Evolutionary conservation across 2,888 invertebrate species (phyloP), one percentile per base, ranked within the genome.

Genomic region (Orchesellides sinensis): DNA sequence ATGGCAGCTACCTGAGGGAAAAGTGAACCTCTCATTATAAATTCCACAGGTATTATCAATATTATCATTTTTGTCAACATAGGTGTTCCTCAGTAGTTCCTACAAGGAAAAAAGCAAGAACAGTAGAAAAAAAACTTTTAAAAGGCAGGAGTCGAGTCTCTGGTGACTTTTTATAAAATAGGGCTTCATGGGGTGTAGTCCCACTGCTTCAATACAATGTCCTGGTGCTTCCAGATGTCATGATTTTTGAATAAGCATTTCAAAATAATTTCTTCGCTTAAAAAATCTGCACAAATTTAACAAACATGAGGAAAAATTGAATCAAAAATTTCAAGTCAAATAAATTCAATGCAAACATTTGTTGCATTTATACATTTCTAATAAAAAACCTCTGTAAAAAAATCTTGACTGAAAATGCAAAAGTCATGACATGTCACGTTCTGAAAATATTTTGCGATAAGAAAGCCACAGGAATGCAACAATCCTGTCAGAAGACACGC

Each of bases 41-140:
- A 49, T 78, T 70, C 52, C 54, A 49, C 61, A 56, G 61, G 70
- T 49, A 78, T 70, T 63, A 52, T 78, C 52, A 78, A 63, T 49
- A 78, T 70, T 63, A 52, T 78, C 52, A 78, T 59, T 61, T 78
- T 78, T 78, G 78, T 78, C 78, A 78, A 78, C 78, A 78, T 69
- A 78, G 70, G 78, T 78, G 78, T 78, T 78, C 78, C 78, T 52
- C 52, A 8, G 40, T n/a, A 40, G 10, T 40, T 40, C n/a, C 10
- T 40, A 10, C 10, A 40, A 14, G 10, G 40, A 19, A 56, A 54
- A 69, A 52, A 35, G 35, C 21, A 47, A 68, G 32, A 54, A 70
- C 40, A 35, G 23, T 35, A 70, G 54, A 70, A 70, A 35, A 56
- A 17, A 27, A 35, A 56, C 56, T 40, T 3, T 70, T 56, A 56